Base-by-base conservation (phyloP, 2,797 vertebrate species). In the Thalassophryne amazonica region DNA sequence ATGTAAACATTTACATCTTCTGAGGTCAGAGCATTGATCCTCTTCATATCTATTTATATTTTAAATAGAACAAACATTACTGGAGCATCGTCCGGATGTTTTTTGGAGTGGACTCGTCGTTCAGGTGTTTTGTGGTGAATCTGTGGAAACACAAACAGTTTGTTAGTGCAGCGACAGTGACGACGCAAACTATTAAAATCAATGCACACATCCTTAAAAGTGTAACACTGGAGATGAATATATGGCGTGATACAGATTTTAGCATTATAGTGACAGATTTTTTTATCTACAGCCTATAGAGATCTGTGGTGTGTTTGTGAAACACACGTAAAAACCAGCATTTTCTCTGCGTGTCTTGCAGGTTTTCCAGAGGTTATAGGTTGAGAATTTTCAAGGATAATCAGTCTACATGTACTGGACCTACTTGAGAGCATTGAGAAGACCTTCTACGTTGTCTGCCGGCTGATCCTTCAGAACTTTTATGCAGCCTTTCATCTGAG, bases 1-100 rank as follows among this genome's bases (percentile, higher is more conserved):
- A 95, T 96, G 96, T 98, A 98, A 99, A 99, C 96, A 98, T 97
- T 90, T 95, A 97, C 95, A 98, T 96, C 94, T 95, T 95, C 12
- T 93, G 94, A 97, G 94, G 93, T 94, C 93, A 93, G 90, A 85
- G 87, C 89, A 93, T 72, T 83, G 92, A 93, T 92, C 93, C 94
- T 91, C 90, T 92, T 92, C 81, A 88, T 77, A 61, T 81, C 76
- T 67, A 65, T 78, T 67, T 73, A 69, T 76, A 76, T 55, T 50
- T 36, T 24, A 16, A 33, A 40, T 15, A 45, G 13, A 73, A 57
- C 48, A 65, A 73, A 69, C 30, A 73, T 92, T 96, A 98, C 92
- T 98, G 97, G 69, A 99, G 96, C 97, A 99, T 98, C 29, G 94
- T 91, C 84, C 95, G 86, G 86, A 99, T 95, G 89, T 95, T 96